Percentiles rank a stretch among this genome's conserved stretches.
Conservation (phyloP, 1,140 invertebrate species). For the Apocrypta bakeri region DNA sequence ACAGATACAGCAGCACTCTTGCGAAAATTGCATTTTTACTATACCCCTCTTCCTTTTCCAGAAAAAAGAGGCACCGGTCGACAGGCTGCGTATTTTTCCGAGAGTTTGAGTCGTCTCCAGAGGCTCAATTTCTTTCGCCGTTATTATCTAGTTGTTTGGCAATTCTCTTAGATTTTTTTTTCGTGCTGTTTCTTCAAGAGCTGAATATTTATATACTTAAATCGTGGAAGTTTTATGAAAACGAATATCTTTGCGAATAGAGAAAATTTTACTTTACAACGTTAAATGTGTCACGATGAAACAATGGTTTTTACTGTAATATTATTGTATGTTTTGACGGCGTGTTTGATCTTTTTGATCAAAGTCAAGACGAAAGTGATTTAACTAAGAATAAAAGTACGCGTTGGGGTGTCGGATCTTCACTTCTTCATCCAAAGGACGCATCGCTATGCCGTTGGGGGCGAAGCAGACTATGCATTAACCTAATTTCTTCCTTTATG, state of each 20-base stretch:
- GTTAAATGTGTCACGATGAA: no score
- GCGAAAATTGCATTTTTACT: not conserved
- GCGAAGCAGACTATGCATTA: not conserved
- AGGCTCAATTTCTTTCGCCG: not conserved
- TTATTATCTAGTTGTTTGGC: not conserved
- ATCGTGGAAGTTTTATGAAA: no score
- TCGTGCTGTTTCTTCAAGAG: not conserved
- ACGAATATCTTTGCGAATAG: no score
- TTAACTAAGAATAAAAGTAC: not conserved
- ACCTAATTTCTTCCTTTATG: slow-evolving; percentile 1
- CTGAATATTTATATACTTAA: no score
- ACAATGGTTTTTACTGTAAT: not conserved
- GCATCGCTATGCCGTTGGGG: not conserved
- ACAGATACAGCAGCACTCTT: not conserved
- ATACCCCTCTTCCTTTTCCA: not conserved
- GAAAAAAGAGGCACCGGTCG: no score
- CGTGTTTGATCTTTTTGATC: not conserved
- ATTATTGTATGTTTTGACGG: not conserved
- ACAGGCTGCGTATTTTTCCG: not conserved
- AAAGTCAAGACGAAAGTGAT: not conserved
- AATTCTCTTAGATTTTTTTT: not conserved
- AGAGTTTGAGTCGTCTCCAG: not conserved
- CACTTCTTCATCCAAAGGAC: not conserved
- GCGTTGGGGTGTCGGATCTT: not conserved
- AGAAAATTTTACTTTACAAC: no score